These are phyloP conservation scores for Macrobrachium rosenbergii DNA, from an alignment of 1,140 invertebrate genomes.

Conservation along the genomic window DNA sequence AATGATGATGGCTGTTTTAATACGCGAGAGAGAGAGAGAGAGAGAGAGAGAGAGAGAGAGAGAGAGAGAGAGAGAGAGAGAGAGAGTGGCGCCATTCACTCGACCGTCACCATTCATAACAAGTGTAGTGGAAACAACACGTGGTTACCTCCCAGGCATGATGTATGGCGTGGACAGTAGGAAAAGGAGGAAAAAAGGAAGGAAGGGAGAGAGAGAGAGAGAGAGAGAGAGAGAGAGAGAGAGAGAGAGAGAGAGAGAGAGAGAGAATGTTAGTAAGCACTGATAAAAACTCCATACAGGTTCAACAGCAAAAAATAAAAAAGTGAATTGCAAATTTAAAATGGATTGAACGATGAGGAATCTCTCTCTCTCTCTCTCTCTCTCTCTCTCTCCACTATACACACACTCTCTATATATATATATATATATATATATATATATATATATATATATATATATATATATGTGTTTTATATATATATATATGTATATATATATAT, in stretches of 20 bases:
- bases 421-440: too few relatives aligned
- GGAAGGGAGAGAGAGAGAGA: constrained; percentile 23
- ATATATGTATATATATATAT: too few relatives aligned
- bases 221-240: background rate
- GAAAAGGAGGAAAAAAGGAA: background rate
- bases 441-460: too few relatives aligned
- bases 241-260: constrained; percentile 4
- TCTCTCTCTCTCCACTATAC: too few relatives aligned
- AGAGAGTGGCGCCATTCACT: background rate
- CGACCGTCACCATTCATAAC: background rate
- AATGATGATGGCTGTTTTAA: background rate
- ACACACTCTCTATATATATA: too few relatives aligned
- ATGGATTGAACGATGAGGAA: too few relatives aligned
- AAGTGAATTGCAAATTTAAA: too few relatives aligned
- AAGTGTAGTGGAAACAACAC: background rate
- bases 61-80: constrained; percentile 33
- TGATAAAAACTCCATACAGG: background rate
- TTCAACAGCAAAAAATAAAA: too few relatives aligned
- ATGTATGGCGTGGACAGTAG: background rate
- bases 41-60: constrained; percentile 28
- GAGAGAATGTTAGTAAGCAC: background rate
- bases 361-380: too few relatives aligned
- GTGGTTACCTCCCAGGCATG: background rate
- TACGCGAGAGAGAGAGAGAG: background rate
- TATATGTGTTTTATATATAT: too few relatives aligned